phyloP scores from a whole-genome alignment of 92 coral and sea anemone genomes.

The Zoanthus gigantus region DNA sequence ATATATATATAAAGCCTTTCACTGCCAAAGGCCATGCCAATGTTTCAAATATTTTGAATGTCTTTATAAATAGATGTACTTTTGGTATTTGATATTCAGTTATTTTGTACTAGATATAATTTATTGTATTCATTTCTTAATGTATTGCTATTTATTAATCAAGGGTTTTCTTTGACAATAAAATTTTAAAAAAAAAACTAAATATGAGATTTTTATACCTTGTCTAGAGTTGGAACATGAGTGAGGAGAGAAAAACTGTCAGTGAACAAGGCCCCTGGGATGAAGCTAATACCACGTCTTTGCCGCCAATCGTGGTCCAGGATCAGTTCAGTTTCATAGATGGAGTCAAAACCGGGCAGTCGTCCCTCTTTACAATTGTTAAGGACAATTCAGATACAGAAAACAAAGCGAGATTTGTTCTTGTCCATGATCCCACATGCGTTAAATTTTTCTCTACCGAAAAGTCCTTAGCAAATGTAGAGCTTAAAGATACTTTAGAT shows the following conservation, averaged over 20 bases:
- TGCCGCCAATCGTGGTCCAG: constrained; percentile 28
- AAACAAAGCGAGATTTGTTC: neutral
- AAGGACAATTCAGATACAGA: neutral
- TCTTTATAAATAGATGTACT: no score
- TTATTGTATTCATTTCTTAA: no score
- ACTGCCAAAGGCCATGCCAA: no score
- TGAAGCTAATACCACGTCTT: neutral
- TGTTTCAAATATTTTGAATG: no score
- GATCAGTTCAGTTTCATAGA: constrained; percentile 37
- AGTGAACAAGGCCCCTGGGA: neutral
- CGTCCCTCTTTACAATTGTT: constrained; percentile 14
- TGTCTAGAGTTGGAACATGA: neutral
- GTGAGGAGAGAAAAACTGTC: neutral
- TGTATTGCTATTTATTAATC: no score
- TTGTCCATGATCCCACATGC: constrained; percentile 16
- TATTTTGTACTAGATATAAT: no score
- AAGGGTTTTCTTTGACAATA: no score
- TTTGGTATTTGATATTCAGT: no score
- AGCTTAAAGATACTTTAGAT: constrained; percentile 8
- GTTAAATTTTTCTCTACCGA: constrained; percentile 12
- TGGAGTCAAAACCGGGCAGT: constrained; percentile 34
- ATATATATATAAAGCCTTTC: no score
- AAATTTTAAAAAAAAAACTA: no score
- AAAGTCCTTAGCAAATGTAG: neutral
- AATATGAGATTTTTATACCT: no score